phyloP scores from a whole-genome alignment of 2,888 invertebrate genomes.

The Callosobruchus maculatus region DNA sequence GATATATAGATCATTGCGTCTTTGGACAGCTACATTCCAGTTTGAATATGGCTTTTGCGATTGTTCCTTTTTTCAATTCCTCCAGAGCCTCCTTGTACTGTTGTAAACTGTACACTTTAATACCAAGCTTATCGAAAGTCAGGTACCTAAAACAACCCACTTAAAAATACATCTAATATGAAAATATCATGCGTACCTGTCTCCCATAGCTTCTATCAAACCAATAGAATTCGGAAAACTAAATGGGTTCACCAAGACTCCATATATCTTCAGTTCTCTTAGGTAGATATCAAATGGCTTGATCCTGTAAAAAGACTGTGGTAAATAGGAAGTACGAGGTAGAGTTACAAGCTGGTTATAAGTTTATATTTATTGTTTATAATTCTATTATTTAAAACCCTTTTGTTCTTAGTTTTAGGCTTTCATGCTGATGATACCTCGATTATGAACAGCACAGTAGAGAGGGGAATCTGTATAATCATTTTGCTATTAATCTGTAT shows the following conservation, averaged over 20 bases:
- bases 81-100: constrained; percentile 56
- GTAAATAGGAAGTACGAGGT: too few species aligned
- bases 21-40: constrained; percentile 19
- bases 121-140: constrained; percentile 58
- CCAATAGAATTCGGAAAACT: constrained; percentile 63
- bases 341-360: too few species aligned
- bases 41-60: constrained; percentile 62
- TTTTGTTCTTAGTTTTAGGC: too few species aligned
- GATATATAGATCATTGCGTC: too few species aligned
- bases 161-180: neutral
- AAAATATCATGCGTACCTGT: constrained; percentile 24
- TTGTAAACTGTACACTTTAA: constrained; percentile 54
- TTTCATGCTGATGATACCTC: too few species aligned
- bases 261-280: constrained; percentile 62
- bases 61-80: constrained; percentile 53
- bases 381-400: too few species aligned
- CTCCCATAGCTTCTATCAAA: constrained; percentile 61
- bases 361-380: too few species aligned
- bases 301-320: constrained; percentile 44
- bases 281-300: constrained; percentile 59
- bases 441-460: too few species aligned
- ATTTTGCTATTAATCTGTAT: too few species aligned
- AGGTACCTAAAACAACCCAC: constrained; percentile 53
- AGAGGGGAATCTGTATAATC: too few species aligned
- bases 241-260: constrained; percentile 66